phyloP scores from a whole-genome alignment of 2,797 vertebrate species.

The Cuniculus paca region DNA sequence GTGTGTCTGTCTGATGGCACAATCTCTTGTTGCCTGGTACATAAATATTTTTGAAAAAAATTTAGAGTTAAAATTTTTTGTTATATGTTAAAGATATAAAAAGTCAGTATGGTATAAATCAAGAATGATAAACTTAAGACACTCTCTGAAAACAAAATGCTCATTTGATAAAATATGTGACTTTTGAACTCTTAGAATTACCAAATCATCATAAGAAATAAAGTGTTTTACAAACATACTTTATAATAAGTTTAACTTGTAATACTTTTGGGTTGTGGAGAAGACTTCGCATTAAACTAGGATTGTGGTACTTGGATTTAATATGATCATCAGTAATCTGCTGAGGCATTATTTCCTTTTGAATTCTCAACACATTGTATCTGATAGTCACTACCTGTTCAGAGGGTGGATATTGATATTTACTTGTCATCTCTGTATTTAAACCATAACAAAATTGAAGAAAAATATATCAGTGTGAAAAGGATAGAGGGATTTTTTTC shows the following conservation, averaged over 20 bases:
- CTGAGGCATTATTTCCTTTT: background rate
- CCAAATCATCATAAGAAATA: background rate
- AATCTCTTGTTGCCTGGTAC: background rate
- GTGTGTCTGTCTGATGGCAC: background rate
- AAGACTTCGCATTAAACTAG: background rate
- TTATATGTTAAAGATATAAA: constrained; percentile 63
- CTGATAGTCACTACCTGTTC: background rate
- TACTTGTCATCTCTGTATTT: constrained; percentile 18
- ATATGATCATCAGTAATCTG: background rate
- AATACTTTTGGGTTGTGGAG: background rate
- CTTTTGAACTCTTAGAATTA: constrained; percentile 60
- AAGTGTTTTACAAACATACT: constrained; percentile 25
- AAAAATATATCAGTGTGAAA: constrained; percentile 43
- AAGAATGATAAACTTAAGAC: constrained; percentile 50
- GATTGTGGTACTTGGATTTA: background rate
- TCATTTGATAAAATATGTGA: constrained; percentile 28
- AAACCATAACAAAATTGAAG: constrained; percentile 35
- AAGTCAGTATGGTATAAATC: constrained; percentile 35
- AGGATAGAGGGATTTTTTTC: background rate
- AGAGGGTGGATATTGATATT: background rate
- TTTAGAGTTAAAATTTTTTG: background rate
- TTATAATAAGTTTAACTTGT: constrained; percentile 21
- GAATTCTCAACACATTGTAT: background rate
- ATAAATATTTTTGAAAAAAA: background rate
- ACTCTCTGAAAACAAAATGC: constrained; percentile 20